Evolutionary conservation across 2,113 vertebrate species (phyloP).

Genomic region (Pitta sordida): DNA sequence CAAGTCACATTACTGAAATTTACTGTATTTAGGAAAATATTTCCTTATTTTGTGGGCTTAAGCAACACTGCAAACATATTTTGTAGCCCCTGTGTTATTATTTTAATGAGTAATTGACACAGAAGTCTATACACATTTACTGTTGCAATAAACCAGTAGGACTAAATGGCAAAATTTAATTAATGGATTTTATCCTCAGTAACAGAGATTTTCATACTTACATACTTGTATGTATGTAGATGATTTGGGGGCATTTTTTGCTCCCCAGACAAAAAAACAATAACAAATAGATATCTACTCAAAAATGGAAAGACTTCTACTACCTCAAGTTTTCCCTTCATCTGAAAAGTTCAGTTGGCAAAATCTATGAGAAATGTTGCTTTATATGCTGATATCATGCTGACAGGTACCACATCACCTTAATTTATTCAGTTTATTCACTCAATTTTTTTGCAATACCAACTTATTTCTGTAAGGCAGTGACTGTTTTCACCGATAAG

Average conservation of each 20-base stretch:
- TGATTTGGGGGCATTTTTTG: not conserved
- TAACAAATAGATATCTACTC: not conserved
- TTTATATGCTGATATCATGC: not conserved
- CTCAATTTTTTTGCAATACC: not conserved
- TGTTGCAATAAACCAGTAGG: not conserved
- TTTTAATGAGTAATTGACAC: not conserved
- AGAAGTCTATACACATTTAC: not conserved
- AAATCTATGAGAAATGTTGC: not conserved
- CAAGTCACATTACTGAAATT: not conserved
- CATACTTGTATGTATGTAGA: not conserved
- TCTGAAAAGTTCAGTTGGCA: not conserved
- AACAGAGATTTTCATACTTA: not conserved
- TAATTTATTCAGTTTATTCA: conserved; percentile 63
- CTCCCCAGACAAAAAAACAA: not conserved
- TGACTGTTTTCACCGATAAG: not conserved
- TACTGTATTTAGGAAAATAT: not conserved
- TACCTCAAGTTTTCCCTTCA: not conserved
- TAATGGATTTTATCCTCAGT: not conserved
- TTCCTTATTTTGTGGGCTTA: not conserved
- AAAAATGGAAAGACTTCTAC: not conserved
- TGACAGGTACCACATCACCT: not conserved
- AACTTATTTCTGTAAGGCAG: not conserved
- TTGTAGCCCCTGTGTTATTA: not conserved
- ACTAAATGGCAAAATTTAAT: not conserved
- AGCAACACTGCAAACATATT: not conserved